Base-by-base conservation (phyloP, 2,797 vertebrate species). In the Melanotaenia parkinsoni region DNA sequence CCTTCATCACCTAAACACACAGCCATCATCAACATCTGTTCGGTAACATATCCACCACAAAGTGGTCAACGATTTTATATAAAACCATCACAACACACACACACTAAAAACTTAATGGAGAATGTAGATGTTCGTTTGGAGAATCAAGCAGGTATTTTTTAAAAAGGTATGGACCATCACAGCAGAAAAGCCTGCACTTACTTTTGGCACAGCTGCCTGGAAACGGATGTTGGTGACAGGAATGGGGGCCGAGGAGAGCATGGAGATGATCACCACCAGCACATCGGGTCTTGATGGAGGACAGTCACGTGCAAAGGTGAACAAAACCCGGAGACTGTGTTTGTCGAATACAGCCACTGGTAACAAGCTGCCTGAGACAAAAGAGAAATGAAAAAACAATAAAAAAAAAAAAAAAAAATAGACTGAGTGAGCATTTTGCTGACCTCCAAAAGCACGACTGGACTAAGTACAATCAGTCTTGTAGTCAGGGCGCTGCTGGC, bases 171-270 rank as follows among this genome's bases (percentile, higher is more conserved):
- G 28, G 4, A 43, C 40, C 40, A 16, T 43, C 14, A 16, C 1
- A 45, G n/a, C 12, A 72, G 47, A 56, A 11, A 43, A 51, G 47
- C 28, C 0, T 26, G 1, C 10, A 60, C 85, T 72, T 86, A 98
- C 98, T 97, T 97, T 99, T 76, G 98, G 98, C 22, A 99, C 98
- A 0, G 98, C 98, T 0, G 98, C 96, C 92, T 99, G 98, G 89
- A 99, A 98, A 79, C 96, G 92, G 38, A 99, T 97, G 89, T 96
- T 97, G 81, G 94, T 96, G 85, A 98, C 95, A 3, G 97, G 95
- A 75, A 94, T 90, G 0, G 98, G 96, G 0, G 98, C 97, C 0
- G 97, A 99, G 75, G 97, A 99, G 53, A 99, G 91, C 98, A 99
- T 98, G 63, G 98, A 99, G 64, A 99, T 97, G 79, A 99, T 98